phyloP scores from a whole-genome alignment of 1,140 invertebrate genomes.

The Spodoptera litura region DNA sequence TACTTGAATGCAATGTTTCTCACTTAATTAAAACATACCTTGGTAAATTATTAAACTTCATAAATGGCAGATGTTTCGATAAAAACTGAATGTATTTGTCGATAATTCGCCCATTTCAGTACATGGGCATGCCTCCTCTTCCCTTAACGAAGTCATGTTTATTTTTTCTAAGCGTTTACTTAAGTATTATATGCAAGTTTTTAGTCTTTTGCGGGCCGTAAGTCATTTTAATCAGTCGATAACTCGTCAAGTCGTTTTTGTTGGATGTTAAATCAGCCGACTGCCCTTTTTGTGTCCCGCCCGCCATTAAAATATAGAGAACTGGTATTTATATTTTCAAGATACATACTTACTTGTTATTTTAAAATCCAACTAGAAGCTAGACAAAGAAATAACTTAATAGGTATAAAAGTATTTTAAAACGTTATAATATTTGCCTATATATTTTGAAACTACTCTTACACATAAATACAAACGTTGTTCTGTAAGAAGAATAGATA shows the following conservation, averaged over 20 bases:
- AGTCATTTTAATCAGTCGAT: conserved; percentile 67
- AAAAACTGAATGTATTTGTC: conserved; percentile 70
- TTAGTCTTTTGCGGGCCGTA: conserved; percentile 61
- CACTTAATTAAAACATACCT: conserved; percentile 77
- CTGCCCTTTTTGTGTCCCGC: not conserved
- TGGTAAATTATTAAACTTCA: conserved; percentile 57
- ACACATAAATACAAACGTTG: no score
- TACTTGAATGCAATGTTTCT: conserved; percentile 62
- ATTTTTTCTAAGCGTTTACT: conserved; percentile 57
- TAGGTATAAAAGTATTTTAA: no score
- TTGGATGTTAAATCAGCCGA: conserved; percentile 25
- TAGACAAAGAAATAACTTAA: no score
- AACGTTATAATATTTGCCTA: no score
- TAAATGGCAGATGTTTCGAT: conserved; percentile 66
- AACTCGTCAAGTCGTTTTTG: conserved; percentile 53
- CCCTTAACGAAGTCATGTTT: conserved; percentile 62
- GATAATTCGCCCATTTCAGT: conserved; percentile 67
- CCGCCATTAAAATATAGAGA: conserved; percentile 18
- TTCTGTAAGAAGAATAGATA: no score
- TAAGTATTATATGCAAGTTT: conserved; percentile 53
- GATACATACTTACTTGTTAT: not conserved
- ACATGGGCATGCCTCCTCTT: conserved; percentile 45
- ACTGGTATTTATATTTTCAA: not conserved
- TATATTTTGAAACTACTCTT: no score
- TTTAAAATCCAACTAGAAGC: no score